Evolutionary conservation across 1,140 invertebrate genomes (phyloP), one percentile per base, ranked within the genome.

Genomic region (Chironomus striatipennis): DNA sequence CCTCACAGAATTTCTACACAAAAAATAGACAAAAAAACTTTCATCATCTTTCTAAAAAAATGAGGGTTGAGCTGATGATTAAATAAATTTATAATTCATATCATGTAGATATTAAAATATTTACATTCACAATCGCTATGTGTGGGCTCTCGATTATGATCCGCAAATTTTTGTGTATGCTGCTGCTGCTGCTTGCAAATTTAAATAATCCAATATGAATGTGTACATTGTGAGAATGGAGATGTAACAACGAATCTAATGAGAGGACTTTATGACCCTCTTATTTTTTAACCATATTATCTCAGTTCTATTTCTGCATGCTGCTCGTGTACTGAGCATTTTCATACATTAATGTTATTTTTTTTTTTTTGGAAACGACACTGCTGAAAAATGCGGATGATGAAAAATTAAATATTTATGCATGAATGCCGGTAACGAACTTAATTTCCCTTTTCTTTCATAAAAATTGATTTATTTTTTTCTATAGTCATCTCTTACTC

Each of bases 331-430:
- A 34, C 24, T 2, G 10, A 57, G n/a, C n/a, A n/a, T n/a, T n/a
- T n/a, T n/a, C n/a, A n/a, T n/a, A n/a, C n/a, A n/a, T n/a, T n/a
- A n/a, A n/a, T n/a, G n/a, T n/a, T 57, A 57, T 57, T 57, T 57
- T 5, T n/a, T 12, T 12, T 57, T 12, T n/a, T n/a, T n/a, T 57
- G 47, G 5, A 57, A 57, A 57, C n/a, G 12, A 57, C n/a, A 57
- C 8, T 57, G 47, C 47, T 57, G 47, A 57, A 57, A 57, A n/a
- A 57, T 57, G 47, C 47, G 47, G 47, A 57, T 47, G 43, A 47
- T 57, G 65, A 70, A 70, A 70, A 70, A 70, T 70, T 70, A 70
- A 70, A 70, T 70, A 70, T 70, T 70, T 21, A 70, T 70, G 65
- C 65, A 70, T 70, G 65, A 70, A 70, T 70, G 65, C 65, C 20